These are phyloP conservation scores for Metellina segmentata DNA, from an alignment of 2,888 invertebrate species.

Conservation along the genomic window DNA sequence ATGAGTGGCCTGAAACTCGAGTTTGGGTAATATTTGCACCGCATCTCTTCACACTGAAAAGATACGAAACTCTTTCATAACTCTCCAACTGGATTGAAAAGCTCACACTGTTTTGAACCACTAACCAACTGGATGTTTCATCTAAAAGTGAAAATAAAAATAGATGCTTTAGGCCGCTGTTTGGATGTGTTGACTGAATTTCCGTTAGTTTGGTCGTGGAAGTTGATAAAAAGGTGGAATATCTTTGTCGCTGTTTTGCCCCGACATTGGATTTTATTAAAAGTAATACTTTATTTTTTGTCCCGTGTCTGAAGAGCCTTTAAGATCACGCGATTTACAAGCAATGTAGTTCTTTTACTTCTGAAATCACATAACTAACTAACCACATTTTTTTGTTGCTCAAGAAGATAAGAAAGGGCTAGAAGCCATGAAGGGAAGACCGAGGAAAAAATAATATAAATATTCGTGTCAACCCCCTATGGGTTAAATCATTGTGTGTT, in stretches of 20 bases:
- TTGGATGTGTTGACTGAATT: neutral
- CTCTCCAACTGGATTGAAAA: neutral
- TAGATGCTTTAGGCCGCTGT: neutral
- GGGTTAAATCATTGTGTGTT: too few species aligned
- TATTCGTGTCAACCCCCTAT: too few species aligned
- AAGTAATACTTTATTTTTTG: too few species aligned
- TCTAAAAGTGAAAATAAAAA: neutral
- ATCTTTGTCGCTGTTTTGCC: neutral
- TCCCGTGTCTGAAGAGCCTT: too few species aligned
- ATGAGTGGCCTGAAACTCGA: neutral
- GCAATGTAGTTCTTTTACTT: too few species aligned
- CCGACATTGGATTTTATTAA: too few species aligned
- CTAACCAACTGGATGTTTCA: neutral
- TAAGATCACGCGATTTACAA: too few species aligned
- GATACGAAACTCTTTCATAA: neutral
- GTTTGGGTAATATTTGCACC: neutral
- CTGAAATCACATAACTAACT: too few species aligned
- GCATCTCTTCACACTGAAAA: neutral
- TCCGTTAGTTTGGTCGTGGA: neutral
- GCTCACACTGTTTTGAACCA: neutral
- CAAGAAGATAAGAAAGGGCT: too few species aligned
- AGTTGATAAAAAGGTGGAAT: neutral
- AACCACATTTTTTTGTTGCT: too few species aligned
- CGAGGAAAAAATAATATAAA: too few species aligned
- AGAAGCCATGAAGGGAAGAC: too few species aligned